Base-by-base conservation (phyloP, 2,113 vertebrate genomes). In the Toxostoma redivivum region DNA sequence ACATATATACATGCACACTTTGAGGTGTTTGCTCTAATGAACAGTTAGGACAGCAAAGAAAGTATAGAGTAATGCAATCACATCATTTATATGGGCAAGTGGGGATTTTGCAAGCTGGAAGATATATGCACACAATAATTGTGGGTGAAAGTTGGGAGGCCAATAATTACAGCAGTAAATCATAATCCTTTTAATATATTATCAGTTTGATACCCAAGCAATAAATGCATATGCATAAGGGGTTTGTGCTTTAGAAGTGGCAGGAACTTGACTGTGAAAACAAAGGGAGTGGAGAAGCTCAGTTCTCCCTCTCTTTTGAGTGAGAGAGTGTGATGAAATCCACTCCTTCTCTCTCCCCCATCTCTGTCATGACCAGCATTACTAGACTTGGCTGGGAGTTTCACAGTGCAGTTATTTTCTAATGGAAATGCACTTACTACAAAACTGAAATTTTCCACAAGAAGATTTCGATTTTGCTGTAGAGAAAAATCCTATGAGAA, bases 111-210 rank as follows among this genome's bases (percentile, higher is more conserved):
- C 71, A 90, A 57, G 82, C 82, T 25, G 3, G 67, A 93, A 96
- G 92, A 96, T 93, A 95, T 71, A 94, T 35, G 72, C 40, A 67
- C 51, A 48, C 51, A 93, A 84, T 95, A 96, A 96, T 95, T 95
- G 88, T 66, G 69, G 56, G 64, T 95, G 96, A 96, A 96, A 97
- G 92, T 78, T 92, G 60, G 88, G 67, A 93, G 88, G 76, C 64
- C 24, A 93, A 15, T 96, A 95, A 95, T 96, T 96, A 74, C 69
- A 78, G 67, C 82, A 95, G 90, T 97, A 96, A 96, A 97, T 97
- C 94, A 95, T 93, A 92, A 96, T 90, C 85, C 82, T 92, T 96
- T 96, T 92, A 90, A 91, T 90, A 88, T 81, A 96, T 95, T 96
- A 97, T 94, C 90, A 90, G 87, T 95, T 86, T 86, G 71, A 96